These are phyloP conservation scores for Gryon sp. DNA, from an alignment of 1,140 invertebrate genomes.

Conservation along the genomic window DNA sequence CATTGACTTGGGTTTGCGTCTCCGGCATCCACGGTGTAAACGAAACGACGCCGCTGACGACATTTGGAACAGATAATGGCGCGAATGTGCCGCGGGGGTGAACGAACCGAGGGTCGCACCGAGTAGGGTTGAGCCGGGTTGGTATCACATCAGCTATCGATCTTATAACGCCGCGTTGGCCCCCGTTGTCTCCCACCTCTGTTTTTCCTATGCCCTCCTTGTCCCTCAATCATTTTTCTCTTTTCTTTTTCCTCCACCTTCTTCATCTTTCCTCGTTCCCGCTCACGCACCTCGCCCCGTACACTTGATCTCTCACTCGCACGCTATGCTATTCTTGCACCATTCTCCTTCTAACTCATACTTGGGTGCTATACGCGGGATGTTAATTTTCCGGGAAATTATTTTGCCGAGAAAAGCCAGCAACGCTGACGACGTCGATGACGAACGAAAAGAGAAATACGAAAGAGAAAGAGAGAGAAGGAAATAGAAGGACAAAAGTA, in stretches of 20 bases:
- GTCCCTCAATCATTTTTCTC: slow-evolving; percentile 44
- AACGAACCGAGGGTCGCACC: slow-evolving; percentile 77
- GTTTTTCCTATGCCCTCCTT: slow-evolving; percentile 48
- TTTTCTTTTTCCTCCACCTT: slow-evolving; percentile 38
- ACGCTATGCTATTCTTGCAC: slow-evolving; percentile 24
- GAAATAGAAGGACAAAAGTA: slow-evolving; percentile 8
- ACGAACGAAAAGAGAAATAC: slow-evolving; percentile 54
- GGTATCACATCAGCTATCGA: slow-evolving; percentile 78
- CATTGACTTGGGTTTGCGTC: slow-evolving; percentile 22
- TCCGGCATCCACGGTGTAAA: slow-evolving; percentile 68
- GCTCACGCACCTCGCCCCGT: slow-evolving; percentile 57
- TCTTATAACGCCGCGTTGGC: slow-evolving; percentile 73
- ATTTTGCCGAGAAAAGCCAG: slow-evolving; percentile 52
- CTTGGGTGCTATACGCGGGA: slow-evolving; percentile 23
- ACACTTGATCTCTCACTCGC: slow-evolving; percentile 35
- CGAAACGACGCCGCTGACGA: slow-evolving; percentile 78
- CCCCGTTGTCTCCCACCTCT: slow-evolving; percentile 65
- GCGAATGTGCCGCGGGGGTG: slow-evolving; percentile 78
- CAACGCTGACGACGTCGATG: slow-evolving; percentile 49
- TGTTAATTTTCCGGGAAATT: slow-evolving; percentile 60
- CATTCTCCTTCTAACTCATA: background rate
- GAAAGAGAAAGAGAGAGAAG: background rate
- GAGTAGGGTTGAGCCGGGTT: slow-evolving; percentile 71
- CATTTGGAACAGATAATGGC: slow-evolving; percentile 79
- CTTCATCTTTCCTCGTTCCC: slow-evolving; percentile 55